A percentile compares a stretch with the other conserved stretches of the same genome.
Evolutionary conservation across 2,888 invertebrate genomes (phyloP).

Genomic region (Amphipyra tragopoginis): DNA sequence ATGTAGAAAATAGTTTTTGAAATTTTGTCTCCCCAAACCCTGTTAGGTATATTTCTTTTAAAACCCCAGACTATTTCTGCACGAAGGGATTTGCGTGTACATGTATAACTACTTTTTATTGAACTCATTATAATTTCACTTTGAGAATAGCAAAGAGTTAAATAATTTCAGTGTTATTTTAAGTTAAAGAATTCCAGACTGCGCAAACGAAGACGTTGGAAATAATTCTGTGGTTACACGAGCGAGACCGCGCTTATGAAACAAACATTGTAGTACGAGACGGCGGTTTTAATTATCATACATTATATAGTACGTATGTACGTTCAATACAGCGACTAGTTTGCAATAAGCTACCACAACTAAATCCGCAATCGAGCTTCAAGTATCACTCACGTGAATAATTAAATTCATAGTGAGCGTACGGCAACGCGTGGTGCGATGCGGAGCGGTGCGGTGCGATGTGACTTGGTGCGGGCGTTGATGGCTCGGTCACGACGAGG

Average conservation of each 20-base stretch:
- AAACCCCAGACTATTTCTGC: slow-evolving; percentile 7
- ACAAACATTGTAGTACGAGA: slow-evolving; percentile 8
- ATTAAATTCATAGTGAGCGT: slow-evolving; percentile 38
- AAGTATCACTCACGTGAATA: slow-evolving; percentile 47
- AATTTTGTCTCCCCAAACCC: slow-evolving; percentile 5
- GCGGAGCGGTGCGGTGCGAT: not conserved
- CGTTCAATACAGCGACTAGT: slow-evolving; percentile 16
- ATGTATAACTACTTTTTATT: slow-evolving; percentile 8
- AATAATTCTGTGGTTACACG: slow-evolving; percentile 12
- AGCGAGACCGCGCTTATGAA: slow-evolving; percentile 8
- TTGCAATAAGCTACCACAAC: slow-evolving; percentile 23
- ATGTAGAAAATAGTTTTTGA: slow-evolving; percentile 35
- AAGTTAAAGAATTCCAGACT: slow-evolving; percentile 1
- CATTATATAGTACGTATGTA: slow-evolving; percentile 15
- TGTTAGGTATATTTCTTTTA: slow-evolving; percentile 14
- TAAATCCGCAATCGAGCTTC: slow-evolving; percentile 24
- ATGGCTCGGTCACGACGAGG: not conserved
- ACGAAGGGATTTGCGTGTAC: slow-evolving; percentile 1
- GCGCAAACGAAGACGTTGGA: slow-evolving; percentile 2
- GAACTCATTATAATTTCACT: slow-evolving; percentile 7
- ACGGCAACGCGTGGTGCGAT: not conserved
- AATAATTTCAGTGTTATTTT: slow-evolving; percentile 8
- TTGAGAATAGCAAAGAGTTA: not conserved
- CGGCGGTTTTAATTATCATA: slow-evolving; percentile 33
- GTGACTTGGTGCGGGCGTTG: not conserved